Percentiles rank a stretch among this genome's conserved stretches.
Conservation (phyloP, 2,113 vertebrate species). For the Nematolebias whitei region DNA sequence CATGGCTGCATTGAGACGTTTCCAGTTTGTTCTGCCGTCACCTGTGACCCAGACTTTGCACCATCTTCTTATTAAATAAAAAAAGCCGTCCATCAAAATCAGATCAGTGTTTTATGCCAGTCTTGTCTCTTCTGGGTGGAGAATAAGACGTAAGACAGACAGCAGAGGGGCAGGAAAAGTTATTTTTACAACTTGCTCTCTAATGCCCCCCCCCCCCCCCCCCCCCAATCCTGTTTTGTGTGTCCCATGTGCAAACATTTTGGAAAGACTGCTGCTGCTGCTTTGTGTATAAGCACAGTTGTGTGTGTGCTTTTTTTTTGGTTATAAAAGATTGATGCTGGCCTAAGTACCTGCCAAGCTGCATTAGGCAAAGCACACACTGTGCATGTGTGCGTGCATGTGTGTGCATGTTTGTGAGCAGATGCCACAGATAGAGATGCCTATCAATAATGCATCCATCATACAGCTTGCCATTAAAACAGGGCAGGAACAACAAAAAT, state of each 20-base stretch:
- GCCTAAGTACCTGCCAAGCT: conserved; percentile 74
- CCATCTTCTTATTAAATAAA: conserved; percentile 11
- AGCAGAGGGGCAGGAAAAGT: conserved; percentile 32
- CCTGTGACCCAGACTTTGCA: conserved; percentile 5
- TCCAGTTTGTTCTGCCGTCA: conserved; percentile 16
- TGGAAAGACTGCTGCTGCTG: conserved; percentile 30
- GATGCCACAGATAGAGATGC: conserved; percentile 77
- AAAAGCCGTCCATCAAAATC: background rate
- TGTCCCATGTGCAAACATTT: conserved; percentile 58
- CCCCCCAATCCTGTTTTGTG: too few species aligned
- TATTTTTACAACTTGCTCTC: conserved; percentile 65
- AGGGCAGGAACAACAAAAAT: conserved; percentile 26
- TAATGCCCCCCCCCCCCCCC: conserved; percentile 28
- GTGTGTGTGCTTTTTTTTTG: conserved; percentile 30
- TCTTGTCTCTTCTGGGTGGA: conserved; percentile 33
- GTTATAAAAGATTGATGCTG: conserved; percentile 74
- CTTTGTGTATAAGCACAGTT: conserved; percentile 37
- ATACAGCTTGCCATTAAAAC: conserved; percentile 36
- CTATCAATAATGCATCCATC: conserved; percentile 83
- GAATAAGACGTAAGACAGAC: conserved; percentile 22
- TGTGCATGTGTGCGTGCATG: conserved; percentile 30
- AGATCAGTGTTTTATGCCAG: conserved; percentile 32
- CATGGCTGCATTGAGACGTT: conserved; percentile 1
- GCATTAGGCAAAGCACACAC: conserved; percentile 58
- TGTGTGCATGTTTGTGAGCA: conserved; percentile 55